Base-by-base conservation (phyloP, 1,140 invertebrate species). In the Rhizoglyphus robini region DNA sequence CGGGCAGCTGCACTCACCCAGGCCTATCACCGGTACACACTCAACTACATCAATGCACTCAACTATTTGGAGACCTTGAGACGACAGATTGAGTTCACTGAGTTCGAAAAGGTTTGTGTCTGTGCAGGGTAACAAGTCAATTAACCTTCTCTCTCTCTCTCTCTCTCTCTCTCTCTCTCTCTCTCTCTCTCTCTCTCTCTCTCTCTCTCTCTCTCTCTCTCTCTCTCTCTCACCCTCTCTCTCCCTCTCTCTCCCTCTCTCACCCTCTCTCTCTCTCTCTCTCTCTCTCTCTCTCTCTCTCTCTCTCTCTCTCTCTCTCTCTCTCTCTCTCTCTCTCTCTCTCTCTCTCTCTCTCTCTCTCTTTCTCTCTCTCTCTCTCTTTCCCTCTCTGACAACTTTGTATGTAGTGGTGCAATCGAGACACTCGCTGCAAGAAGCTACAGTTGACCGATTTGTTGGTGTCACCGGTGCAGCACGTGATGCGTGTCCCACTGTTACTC, bases 381-480 rank as follows among this genome's bases (percentile, higher is more conserved):
- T n/a, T n/a, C n/a, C n/a, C n/a, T n/a, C n/a, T n/a, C n/a, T n/a
- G n/a, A n/a, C n/a, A n/a, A n/a, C n/a, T n/a, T n/a, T n/a, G n/a
- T n/a, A n/a, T n/a, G n/a, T n/a, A 83, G 81, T 81, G 79, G 77
- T 84, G 82, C 69, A 78, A 79, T 63, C 74, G 78, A 59, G 83
- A 84, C 72, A 73, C 77, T 2, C 72, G 83, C 18, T 85, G 83
- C 72, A 83, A 84, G 69, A 79, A 84, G 63, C 75, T 85, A 4
- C 82, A 84, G 71, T 72, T 85, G 31, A 83, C 81, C 8, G 84
- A 85, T 72, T 75, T 86, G 3, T 73, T 85, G 41, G 83, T 85
- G 34, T 79, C 83, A 3, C 83, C 83, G 13, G 82, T 86, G 64
- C 84, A 85, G 73, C 81, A 84, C 72, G 83, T 84, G 63, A 86